phyloP scores from a whole-genome alignment of 1,140 invertebrate species.

The Papilio polytes region DNA sequence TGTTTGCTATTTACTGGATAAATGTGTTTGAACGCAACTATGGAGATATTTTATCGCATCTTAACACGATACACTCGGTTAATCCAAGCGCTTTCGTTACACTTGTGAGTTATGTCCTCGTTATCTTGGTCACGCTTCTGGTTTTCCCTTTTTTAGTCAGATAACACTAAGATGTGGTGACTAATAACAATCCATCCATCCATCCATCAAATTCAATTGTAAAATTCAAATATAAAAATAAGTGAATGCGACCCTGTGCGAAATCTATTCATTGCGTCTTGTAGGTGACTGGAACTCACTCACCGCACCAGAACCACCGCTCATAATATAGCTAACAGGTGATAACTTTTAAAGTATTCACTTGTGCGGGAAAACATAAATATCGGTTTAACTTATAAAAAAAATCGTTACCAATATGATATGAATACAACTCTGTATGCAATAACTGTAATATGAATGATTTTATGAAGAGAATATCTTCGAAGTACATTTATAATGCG shows the following conservation, averaged over 20 bases:
- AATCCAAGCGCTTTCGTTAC: background rate
- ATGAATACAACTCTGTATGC: background rate
- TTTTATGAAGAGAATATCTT: slow-evolving; percentile 10
- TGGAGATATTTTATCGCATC: background rate
- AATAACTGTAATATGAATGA: background rate
- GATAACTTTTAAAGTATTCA: background rate
- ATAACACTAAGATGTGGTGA: background rate
- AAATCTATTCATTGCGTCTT: no score
- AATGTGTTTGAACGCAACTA: background rate
- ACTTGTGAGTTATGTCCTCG: background rate
- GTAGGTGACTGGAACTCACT: background rate
- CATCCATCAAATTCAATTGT: background rate
- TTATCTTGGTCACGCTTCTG: background rate
- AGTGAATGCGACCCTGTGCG: no score
- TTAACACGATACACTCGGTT: background rate
- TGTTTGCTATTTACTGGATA: background rate
- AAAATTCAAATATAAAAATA: no score
- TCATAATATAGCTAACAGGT: background rate
- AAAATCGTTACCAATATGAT: background rate
- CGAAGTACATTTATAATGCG: slow-evolving; percentile 2
- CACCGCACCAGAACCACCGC: no score
- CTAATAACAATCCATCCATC: no score
- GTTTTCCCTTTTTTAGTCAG: background rate
- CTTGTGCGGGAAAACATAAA: background rate
- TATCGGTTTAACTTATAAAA: background rate